Evolutionary conservation across 1,140 invertebrate species (phyloP), one percentile per base, ranked within the genome.

Genomic region (Helicorthomorpha holstii): DNA sequence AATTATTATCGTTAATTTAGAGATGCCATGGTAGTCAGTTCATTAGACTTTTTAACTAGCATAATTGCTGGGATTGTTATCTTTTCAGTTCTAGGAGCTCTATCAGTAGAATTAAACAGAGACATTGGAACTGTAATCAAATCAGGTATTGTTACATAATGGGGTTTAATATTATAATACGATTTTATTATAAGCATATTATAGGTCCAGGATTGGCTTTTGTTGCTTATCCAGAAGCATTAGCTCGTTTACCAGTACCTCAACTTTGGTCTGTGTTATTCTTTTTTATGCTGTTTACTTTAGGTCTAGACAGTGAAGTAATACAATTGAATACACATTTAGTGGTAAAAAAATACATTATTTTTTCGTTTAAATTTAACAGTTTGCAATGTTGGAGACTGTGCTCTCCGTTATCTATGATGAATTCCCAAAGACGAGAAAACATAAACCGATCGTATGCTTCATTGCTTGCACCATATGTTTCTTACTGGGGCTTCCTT

Each of bases 301-400:
- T 71, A 10, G 69, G 69, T 1, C 49, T 72, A 14, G 85, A 85
- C 1, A 83, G 81, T 50, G 76, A 63, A 52, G 59, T 63, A 54
- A 53, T 48, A 7, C 2, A 42, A 7, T 42, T 22, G 3, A 48
- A 12, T 48, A n/a, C 25, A 24, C 22, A 12, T 26, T 7, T 26
- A 26, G 7, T 4, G 47, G 3, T 27, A 4, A 7, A 27, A 4
- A 26, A 12, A 4, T 10, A 24, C 24, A 21, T 24, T 46, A 38
- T 25, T 24, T 3, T 53, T n/a, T 23, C n/a, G 3, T 43, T 26
- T 56, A 38, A 23, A 46, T 3, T 49, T 51, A 27, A 54, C 62
- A 80, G 75, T 85, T 86, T 64, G 82, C 82, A 0, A 64, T 85
- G 0, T 77, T 85, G 76, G 83, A 86, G 66, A 85, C 82, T 14